Percentiles rank a stretch among this genome's conserved stretches.
Evolutionary conservation across 2,888 invertebrate species (phyloP).

Genomic region (Drosophila vallismaia): DNA sequence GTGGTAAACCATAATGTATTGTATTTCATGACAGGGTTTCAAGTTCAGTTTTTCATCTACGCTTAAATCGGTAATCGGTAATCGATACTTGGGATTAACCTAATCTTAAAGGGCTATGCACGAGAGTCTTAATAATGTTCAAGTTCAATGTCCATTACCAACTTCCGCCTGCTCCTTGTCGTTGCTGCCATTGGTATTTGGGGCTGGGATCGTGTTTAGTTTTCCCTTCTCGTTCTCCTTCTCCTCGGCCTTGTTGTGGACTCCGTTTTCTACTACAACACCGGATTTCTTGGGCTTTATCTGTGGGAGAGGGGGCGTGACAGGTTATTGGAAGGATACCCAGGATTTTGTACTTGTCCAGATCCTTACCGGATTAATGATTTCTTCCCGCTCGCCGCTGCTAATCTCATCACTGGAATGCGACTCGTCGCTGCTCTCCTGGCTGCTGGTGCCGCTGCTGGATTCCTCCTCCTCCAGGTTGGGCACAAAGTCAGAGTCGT

Average conservation of each 20-base stretch:
- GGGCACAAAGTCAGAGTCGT: conserved; percentile 81
- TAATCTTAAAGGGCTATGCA: conserved; percentile 61
- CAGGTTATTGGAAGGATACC: too few species aligned
- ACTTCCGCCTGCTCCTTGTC: conserved; percentile 54
- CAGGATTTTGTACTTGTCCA: too few species aligned
- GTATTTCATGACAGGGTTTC: conserved; percentile 51
- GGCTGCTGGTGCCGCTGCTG: conserved; percentile 28
- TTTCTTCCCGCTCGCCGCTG: conserved; percentile 44
- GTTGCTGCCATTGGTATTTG: conserved; percentile 31
- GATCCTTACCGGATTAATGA: conserved; percentile 32
- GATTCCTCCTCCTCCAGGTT: conserved; percentile 52
- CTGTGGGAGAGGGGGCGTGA: conserved; percentile 3
- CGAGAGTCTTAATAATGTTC: conserved; percentile 53
- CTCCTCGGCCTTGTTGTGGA: conserved; percentile 31
- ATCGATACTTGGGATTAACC: conserved; percentile 70
- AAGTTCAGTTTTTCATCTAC: conserved; percentile 53
- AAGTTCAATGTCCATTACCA: conserved; percentile 80
- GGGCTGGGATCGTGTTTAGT: conserved; percentile 42
- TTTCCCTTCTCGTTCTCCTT: conserved; percentile 34
- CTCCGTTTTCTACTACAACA: conserved; percentile 26
- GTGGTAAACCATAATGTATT: conserved; percentile 42
- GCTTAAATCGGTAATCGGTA: conserved; percentile 69
- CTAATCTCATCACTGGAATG: conserved; percentile 50
- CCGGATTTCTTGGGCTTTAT: conserved; percentile 12
- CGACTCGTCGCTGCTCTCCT: conserved; percentile 41